Evolutionary conservation across 2,888 invertebrate species (phyloP).

Genomic region (Lithophane semibrunnea): DNA sequence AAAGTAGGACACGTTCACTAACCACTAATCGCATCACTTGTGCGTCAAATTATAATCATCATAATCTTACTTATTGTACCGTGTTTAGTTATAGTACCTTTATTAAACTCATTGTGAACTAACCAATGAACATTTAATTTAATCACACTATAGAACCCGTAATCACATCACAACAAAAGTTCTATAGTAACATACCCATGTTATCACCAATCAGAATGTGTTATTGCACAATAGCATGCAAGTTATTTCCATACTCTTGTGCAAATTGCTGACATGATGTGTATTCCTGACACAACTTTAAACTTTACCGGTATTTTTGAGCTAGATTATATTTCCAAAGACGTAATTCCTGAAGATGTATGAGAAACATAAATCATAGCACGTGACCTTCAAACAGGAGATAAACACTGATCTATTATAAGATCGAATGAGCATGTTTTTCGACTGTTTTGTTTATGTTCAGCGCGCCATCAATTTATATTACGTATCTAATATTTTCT

Average conservation of each 20-base stretch:
- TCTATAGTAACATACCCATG: no score
- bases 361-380: slow-evolving; percentile 21
- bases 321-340: neutral
- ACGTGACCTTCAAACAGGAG: slow-evolving; percentile 37
- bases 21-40: no score
- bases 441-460: slow-evolving; percentile 37
- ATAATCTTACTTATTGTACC: no score
- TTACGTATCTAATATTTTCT: slow-evolving; percentile 35
- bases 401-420: slow-evolving; percentile 53
- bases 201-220: neutral
- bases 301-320: slow-evolving; percentile 1
- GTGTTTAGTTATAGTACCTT: no score
- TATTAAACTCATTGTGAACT: no score
- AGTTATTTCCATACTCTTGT: neutral
- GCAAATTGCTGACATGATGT: neutral
- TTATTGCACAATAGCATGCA: neutral
- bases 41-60: no score
- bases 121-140: no score
- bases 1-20: no score
- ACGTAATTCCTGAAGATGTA: slow-evolving; percentile 11
- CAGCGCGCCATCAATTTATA: slow-evolving; percentile 12
- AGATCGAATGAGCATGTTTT: slow-evolving; percentile 41
- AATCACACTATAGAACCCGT: no score
- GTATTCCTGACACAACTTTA: neutral
- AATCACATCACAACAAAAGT: no score